Conservation (phyloP, 2,113 vertebrate species). For the Sceloporus tristichus region DNA sequence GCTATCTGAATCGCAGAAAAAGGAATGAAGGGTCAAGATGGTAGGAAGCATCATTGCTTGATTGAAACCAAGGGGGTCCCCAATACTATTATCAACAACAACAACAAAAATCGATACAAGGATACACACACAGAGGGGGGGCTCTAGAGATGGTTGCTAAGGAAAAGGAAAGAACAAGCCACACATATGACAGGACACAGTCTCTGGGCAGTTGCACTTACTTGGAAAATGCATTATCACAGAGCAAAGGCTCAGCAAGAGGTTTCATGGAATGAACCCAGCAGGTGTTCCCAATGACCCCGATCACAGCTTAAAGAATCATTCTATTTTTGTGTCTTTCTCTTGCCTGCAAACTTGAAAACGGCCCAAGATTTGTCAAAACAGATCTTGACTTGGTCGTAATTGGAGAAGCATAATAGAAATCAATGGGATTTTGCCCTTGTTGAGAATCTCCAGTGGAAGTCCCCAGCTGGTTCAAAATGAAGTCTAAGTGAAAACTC, state of each 20-base stretch:
- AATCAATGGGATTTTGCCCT: background rate
- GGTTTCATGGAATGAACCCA: constrained; percentile 31
- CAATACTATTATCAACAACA: background rate
- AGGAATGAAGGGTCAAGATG: background rate
- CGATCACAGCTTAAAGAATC: background rate
- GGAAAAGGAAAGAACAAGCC: background rate
- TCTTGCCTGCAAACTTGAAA: constrained; percentile 9
- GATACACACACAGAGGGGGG: background rate
- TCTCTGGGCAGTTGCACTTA: background rate
- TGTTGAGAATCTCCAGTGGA: background rate
- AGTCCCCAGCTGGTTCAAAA: background rate
- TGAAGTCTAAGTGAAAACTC: background rate
- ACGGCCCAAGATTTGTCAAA: background rate
- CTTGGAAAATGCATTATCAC: constrained; percentile 43
- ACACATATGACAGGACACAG: too few relatives aligned
- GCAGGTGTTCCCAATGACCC: constrained; percentile 28
- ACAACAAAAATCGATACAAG: constrained; percentile 9
- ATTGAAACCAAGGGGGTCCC: background rate
- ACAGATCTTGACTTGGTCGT: background rate
- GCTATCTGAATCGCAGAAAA: background rate
- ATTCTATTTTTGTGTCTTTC: constrained; percentile 21
- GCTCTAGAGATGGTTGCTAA: background rate
- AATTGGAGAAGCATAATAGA: background rate
- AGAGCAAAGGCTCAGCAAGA: constrained; percentile 2
- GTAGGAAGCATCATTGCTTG: background rate